Evolutionary conservation across 2,113 vertebrate genomes (phyloP).

Genomic region (Hippolais icterina): DNA sequence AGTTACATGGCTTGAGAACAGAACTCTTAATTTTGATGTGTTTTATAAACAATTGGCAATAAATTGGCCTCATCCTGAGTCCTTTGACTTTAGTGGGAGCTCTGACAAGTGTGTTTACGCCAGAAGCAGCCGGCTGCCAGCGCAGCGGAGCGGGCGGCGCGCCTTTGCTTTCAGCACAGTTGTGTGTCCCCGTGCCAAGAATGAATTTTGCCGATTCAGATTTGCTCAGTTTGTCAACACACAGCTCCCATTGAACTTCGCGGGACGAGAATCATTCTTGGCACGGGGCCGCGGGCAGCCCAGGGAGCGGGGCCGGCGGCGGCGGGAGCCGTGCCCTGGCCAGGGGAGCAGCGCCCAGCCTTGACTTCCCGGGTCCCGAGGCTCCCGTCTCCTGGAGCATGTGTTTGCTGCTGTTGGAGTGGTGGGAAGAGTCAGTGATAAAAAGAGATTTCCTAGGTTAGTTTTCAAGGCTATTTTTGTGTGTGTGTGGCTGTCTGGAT

Average conservation of each 20-base stretch:
- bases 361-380: background rate
- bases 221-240: slow-evolving; percentile 52
- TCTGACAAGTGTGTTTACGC: background rate
- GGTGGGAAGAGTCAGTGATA: background rate
- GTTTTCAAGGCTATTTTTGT: slow-evolving; percentile 39
- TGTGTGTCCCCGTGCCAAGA: background rate
- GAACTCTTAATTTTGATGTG: slow-evolving; percentile 37
- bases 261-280: slow-evolving; percentile 9
- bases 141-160: background rate
- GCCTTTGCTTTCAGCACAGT: background rate
- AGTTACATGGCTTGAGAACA: slow-evolving; percentile 24
- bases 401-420: background rate
- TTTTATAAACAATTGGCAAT: slow-evolving; percentile 54
- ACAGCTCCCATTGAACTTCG: background rate
- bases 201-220: slow-evolving; percentile 19
- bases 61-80: slow-evolving; percentile 12
- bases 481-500: slow-evolving; percentile 66
- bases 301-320: background rate
- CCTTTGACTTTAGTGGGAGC: background rate
- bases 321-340: background rate
- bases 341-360: background rate
- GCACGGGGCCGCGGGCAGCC: background rate
- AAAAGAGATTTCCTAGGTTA: slow-evolving; percentile 62
- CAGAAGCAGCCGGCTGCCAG: background rate
- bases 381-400: background rate